A percentile compares a stretch with the other conserved stretches of the same genome.
These are phyloP conservation scores for Megalopta genalis DNA, from an alignment of 1,140 invertebrate genomes.

Conservation along the genomic window DNA sequence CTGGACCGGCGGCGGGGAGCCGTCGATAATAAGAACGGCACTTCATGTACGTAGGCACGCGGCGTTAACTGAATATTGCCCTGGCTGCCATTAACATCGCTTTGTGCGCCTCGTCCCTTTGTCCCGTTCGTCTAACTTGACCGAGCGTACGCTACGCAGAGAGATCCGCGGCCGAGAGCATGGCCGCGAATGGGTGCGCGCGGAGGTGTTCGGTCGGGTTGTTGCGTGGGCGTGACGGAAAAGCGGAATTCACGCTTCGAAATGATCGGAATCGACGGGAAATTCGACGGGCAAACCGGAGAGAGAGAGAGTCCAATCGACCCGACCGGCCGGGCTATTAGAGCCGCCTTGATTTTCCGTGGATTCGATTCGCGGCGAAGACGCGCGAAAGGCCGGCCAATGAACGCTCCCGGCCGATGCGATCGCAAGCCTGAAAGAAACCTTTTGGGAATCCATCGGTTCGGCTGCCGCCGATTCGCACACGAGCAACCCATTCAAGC, in stretches of 20 bases:
- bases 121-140: neutral
- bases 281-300: neutral
- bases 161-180: no score
- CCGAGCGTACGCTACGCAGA: no score
- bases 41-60: no score
- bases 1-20: no score
- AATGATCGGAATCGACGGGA: constrained; percentile 34
- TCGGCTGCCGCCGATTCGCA: neutral
- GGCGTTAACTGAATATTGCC: no score
- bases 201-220: neutral
- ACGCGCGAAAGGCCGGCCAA: constrained; percentile 10
- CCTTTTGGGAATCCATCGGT: neutral
- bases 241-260: constrained; percentile 34
- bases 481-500: neutral
- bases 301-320: constrained; percentile 46
- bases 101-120: neutral
- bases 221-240: neutral
- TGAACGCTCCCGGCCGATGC: neutral
- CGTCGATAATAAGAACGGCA: no score
- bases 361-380: constrained; percentile 18
- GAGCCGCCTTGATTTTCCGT: constrained; percentile 12
- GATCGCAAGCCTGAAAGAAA: constrained; percentile 15
- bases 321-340: constrained; percentile 33
- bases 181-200: no score
- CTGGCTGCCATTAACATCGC: no score